A percentile compares a stretch with the other conserved stretches of the same genome.
These are phyloP conservation scores for Peromyscus maniculatus DNA, from an alignment of 2,113 vertebrate genomes.

Conservation along the genomic window DNA sequence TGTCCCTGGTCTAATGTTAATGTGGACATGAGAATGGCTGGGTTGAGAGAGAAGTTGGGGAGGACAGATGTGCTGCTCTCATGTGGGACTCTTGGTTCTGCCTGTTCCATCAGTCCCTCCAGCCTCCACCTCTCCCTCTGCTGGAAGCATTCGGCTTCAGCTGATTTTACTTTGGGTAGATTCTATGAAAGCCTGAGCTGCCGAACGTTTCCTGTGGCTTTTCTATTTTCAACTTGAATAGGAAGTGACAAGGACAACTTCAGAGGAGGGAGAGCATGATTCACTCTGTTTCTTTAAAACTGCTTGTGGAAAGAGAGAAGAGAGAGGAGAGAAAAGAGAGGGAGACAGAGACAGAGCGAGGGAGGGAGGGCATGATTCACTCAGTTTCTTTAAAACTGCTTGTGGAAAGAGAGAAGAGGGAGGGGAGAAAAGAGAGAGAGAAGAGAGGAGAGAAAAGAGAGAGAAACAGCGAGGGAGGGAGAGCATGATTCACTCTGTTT, in stretches of 20 bases:
- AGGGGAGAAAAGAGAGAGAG: not conserved
- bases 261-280: conserved; percentile 48
- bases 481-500: conserved; percentile 57
- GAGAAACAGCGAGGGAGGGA: accelerated
- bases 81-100: accelerated
- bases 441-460: not conserved
- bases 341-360: not conserved
- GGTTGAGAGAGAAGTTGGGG: not conserved
- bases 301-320: not conserved
- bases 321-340: not conserved
- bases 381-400: conserved; percentile 43
- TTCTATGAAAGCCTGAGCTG: conserved; percentile 17
- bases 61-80: not conserved
- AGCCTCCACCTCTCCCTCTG: not conserved
- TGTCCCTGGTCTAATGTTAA: not conserved
- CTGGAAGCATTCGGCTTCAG: not conserved
- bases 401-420: not conserved
- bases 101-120: not conserved
- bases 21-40: accelerated
- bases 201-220: conserved; percentile 51
- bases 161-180: conserved; percentile 15
- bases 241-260: conserved; percentile 68
- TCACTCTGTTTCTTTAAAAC: conserved; percentile 58
- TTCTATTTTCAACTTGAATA: conserved; percentile 69
- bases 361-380: conserved; percentile 12